Evolutionary conservation across 2,888 invertebrate genomes (phyloP).

Genomic region (Cantharis rufa): DNA sequence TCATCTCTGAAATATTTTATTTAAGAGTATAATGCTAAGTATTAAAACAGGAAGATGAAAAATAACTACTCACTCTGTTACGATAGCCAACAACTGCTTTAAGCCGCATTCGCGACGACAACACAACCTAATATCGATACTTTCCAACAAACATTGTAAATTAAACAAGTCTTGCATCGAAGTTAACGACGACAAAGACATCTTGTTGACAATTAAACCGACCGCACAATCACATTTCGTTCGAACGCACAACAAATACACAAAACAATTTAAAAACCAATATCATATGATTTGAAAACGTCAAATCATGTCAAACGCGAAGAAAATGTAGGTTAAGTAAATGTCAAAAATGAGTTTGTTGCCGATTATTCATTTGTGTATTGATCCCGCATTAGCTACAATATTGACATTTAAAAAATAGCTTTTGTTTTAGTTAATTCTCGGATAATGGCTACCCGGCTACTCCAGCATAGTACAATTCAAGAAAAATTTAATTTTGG

Average conservation of each 20-base stretch:
- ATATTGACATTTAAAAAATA: background rate
- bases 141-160: constrained; percentile 50
- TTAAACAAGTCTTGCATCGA: constrained; percentile 50
- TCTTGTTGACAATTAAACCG: background rate
- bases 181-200: constrained; percentile 13
- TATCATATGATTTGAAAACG: background rate
- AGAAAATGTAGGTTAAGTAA: background rate
- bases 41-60: background rate
- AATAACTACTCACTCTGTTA: constrained; percentile 45
- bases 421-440: background rate
- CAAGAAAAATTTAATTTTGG: no score
- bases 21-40: background rate
- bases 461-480: no score
- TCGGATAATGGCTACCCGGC: no score
- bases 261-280: background rate
- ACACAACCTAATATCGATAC: constrained; percentile 52
- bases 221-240: background rate
- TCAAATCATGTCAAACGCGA: background rate
- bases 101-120: constrained; percentile 53
- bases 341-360: background rate
- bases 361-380: background rate
- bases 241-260: background rate
- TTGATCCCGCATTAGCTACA: background rate
- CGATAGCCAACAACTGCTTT: constrained; percentile 52
- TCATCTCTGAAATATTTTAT: constrained; percentile 44